These are phyloP conservation scores for Mobula hypostoma DNA, from an alignment of 2,113 vertebrate genomes.

Conservation along the genomic window DNA sequence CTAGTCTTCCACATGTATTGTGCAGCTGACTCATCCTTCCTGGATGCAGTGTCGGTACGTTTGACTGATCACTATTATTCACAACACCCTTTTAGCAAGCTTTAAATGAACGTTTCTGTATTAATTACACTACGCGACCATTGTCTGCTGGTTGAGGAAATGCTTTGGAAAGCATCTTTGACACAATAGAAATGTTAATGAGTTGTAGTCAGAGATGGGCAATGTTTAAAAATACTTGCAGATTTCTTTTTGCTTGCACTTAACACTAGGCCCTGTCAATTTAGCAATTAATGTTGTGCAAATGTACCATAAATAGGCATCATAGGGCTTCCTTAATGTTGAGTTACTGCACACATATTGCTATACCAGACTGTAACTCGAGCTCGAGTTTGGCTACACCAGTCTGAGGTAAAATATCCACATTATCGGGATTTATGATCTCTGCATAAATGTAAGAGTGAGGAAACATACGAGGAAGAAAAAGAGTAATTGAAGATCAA, in stretches of 20 bases:
- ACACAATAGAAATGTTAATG: neutral
- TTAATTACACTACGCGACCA: neutral
- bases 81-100: neutral
- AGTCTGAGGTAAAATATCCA: neutral
- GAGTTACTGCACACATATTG: neutral
- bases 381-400: neutral
- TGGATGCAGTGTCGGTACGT: neutral
- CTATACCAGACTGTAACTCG: no score
- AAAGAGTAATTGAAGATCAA: neutral
- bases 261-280: neutral
- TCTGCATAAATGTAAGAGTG: neutral
- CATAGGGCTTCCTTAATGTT: neutral
- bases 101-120: neutral
- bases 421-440: neutral
- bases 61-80: conserved; percentile 17
- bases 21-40: conserved; percentile 3
- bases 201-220: neutral
- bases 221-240: neutral
- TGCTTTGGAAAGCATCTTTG: neutral
- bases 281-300: neutral
- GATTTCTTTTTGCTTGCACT: neutral
- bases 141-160: neutral
- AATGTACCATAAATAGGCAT: neutral
- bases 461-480: neutral
- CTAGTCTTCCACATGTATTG: neutral